phyloP scores from a whole-genome alignment of 2,888 invertebrate species.

The Cephus runcator region DNA sequence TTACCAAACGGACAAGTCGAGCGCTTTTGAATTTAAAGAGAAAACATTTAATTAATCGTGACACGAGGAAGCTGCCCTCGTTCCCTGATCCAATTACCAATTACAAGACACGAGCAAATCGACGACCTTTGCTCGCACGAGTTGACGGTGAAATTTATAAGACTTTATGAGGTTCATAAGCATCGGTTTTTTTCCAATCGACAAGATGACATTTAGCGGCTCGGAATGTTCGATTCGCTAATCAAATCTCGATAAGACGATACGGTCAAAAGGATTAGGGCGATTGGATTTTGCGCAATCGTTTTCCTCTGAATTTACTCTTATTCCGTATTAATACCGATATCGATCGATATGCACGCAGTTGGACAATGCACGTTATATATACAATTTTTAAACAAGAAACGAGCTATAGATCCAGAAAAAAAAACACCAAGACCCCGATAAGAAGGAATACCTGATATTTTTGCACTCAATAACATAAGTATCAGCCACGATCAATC shows the following conservation, averaged over 20 bases:
- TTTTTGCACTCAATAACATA: background rate
- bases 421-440: background rate
- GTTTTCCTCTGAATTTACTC: too few species aligned
- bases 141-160: background rate
- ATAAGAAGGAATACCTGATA: background rate
- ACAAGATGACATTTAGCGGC: background rate
- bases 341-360: background rate
- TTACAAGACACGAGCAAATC: background rate
- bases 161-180: background rate
- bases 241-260: background rate
- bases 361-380: background rate
- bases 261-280: background rate
- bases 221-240: background rate
- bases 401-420: background rate
- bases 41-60: background rate
- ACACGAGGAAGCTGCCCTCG: background rate
- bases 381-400: background rate
- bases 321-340: background rate
- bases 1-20: background rate
- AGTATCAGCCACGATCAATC: background rate
- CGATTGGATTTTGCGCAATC: background rate
- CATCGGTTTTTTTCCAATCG: background rate
- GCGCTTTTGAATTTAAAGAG: background rate
- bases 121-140: background rate
- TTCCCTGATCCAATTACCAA: background rate